Evolutionary conservation across 2,797 vertebrate genomes (phyloP), one percentile per base, ranked within the genome.

Genomic region (Anguilla anguilla): DNA sequence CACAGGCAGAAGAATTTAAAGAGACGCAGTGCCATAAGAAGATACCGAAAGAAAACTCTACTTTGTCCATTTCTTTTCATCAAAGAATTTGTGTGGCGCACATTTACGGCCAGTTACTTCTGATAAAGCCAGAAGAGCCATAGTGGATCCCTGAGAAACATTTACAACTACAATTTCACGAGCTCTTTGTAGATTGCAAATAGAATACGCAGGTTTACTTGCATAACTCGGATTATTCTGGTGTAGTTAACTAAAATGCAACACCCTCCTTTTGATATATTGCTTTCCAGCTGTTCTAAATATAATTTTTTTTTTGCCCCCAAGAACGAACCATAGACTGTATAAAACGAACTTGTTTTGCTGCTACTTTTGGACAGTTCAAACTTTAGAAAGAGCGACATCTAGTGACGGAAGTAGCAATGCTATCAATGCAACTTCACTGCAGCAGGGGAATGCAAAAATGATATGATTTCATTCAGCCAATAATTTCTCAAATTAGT

Each of bases 251-350:
- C 49, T 51, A 85, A 46, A 86, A 59, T 67, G 53, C 19, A 88
- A 46, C 13, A 88, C 39, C 69, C 83, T 55, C n/a, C 79, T 51
- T 61, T 88, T 87, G 90, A 86, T 92, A 89, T 94, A 93, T 91
- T 90, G 55, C 91, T 93, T 91, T 93, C 93, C 95, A 95, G 93
- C 93, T 96, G 94, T 93, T 93, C 90, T 88, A 90, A 89, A 89
- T 90, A 87, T 83, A 84, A 87, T 83, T 87, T 88, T 83, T 90
- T 90, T 88, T 87, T 85, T 67, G 90, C 90, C 91, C 91, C 79
- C 69, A 55, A 89, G 86, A 59, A 43, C 72, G 91, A 83, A 88
- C 88, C 89, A 46, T 46, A 6, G 43, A 46, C 43, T 46, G 43
- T 46, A 46, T 0, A 53, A 13, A 53, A 53, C 84, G 83, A 19